phyloP scores from a whole-genome alignment of 2,113 vertebrate genomes.

The Xiphias gladius region DNA sequence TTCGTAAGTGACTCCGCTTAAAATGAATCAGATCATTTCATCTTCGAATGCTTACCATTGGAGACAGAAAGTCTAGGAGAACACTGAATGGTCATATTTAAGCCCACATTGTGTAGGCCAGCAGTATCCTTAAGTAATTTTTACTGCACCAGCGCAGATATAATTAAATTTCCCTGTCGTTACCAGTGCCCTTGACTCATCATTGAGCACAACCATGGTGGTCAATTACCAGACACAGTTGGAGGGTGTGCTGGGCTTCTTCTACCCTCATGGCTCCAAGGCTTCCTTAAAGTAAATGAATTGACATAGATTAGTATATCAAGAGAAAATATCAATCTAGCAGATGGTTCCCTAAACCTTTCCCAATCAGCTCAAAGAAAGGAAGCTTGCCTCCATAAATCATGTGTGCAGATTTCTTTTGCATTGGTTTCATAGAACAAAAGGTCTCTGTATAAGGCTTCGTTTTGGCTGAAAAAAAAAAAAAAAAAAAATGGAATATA shows the following conservation, averaged over 20 bases:
- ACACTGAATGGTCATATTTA: constrained; percentile 28
- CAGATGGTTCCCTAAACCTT: constrained; percentile 51
- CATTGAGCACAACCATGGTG: constrained; percentile 39
- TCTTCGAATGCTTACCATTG: neutral
- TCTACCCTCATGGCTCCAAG: constrained; percentile 26
- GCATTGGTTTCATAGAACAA: constrained; percentile 49
- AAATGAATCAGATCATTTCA: constrained; percentile 2
- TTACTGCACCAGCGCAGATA: constrained; percentile 44
- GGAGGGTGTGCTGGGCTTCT: neutral
- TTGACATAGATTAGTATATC: constrained; percentile 52
- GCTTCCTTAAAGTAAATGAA: constrained; percentile 36
- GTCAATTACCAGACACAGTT: constrained; percentile 42
- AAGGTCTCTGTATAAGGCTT: neutral
- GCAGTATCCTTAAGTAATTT: constrained; percentile 44
- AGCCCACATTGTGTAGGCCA: constrained; percentile 37
- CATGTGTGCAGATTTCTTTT: constrained; percentile 21
- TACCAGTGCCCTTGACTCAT: constrained; percentile 70
- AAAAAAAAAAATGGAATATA: neutral
- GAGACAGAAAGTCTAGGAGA: constrained; percentile 13
- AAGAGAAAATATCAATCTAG: constrained; percentile 47
- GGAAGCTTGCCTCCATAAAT: constrained; percentile 34
- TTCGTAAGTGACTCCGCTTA: neutral
- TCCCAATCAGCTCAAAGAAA: constrained; percentile 19
- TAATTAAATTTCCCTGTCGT: constrained; percentile 67
- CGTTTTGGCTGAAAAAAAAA: constrained; percentile 10